These are phyloP conservation scores for Drosophila borborema DNA, from an alignment of 2,888 invertebrate genomes.

Conservation along the genomic window DNA sequence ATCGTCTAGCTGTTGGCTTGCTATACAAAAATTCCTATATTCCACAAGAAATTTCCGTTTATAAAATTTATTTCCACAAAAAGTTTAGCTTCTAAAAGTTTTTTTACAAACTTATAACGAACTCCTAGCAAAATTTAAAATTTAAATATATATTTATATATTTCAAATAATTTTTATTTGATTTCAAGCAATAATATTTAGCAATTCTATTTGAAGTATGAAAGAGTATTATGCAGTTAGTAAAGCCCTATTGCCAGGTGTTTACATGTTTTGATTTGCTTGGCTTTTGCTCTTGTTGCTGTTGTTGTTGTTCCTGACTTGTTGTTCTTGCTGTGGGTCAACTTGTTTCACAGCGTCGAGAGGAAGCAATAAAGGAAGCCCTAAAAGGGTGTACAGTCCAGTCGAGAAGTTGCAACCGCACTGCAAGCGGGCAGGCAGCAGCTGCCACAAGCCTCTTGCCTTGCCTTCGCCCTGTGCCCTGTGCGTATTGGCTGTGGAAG, in stretches of 20 bases:
- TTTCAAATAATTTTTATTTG: no score
- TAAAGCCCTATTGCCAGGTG: background rate
- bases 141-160: no score
- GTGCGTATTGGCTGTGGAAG: conserved; percentile 34
- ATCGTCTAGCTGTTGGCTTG: no score
- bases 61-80: no score
- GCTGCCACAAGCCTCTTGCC: conserved; percentile 1
- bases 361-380: conserved; percentile 65
- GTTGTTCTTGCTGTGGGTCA: conserved; percentile 17
- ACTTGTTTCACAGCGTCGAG: conserved; percentile 36
- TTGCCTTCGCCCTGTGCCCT: background rate
- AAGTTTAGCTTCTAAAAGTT: no score
- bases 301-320: background rate
- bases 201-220: background rate
- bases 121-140: no score
- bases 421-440: conserved; percentile 28
- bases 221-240: background rate
- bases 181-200: no score
- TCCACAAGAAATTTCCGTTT: no score
- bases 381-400: conserved; percentile 27
- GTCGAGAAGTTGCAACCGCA: conserved; percentile 48
- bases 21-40: no score
- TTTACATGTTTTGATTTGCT: conserved; percentile 42
- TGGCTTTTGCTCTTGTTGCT: conserved; percentile 22
- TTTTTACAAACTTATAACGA: no score